Percentiles rank a stretch among this genome's conserved stretches.
phyloP scores from a whole-genome alignment of 2,888 invertebrate genomes.

The Aradus depressus region DNA sequence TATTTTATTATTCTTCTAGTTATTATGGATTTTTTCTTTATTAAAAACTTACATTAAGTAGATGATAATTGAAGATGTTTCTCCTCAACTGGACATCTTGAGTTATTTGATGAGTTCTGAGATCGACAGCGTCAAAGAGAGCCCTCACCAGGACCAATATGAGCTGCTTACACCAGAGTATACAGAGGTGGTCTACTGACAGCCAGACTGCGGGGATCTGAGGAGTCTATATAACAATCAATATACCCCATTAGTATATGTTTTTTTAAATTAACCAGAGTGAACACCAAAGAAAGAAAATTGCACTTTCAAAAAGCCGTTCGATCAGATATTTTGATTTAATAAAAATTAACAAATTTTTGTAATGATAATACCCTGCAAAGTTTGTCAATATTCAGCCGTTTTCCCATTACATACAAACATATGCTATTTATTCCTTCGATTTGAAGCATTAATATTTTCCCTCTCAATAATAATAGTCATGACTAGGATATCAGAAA shows the following conservation, averaged over 20 bases:
- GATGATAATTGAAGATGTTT: conserved; percentile 44
- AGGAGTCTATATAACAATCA: conserved; percentile 47
- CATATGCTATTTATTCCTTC: too few species aligned
- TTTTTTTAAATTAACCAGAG: not conserved
- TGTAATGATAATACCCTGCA: too few species aligned
- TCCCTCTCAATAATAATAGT: too few species aligned
- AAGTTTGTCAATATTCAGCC: too few species aligned
- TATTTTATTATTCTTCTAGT: too few species aligned
- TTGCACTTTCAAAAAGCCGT: too few species aligned
- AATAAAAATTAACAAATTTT: too few species aligned
- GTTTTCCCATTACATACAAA: too few species aligned
- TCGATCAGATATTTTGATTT: too few species aligned
- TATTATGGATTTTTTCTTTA: too few species aligned
- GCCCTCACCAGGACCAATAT: conserved; percentile 65
- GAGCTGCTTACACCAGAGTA: conserved; percentile 88
- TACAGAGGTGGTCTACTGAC: conserved; percentile 79
- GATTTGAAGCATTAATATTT: too few species aligned
- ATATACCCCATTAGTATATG: not conserved
- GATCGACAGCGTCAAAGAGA: conserved; percentile 68
- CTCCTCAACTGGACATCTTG: conserved; percentile 36
- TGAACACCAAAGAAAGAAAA: not conserved
- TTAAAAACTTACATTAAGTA: conserved; percentile 39
- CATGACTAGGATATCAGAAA: too few species aligned
- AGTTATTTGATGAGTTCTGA: conserved; percentile 39
- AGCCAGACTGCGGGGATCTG: conserved; percentile 75